Conservation (phyloP, 2,888 invertebrate genomes). For the Polylopha cassiicola region DNA sequence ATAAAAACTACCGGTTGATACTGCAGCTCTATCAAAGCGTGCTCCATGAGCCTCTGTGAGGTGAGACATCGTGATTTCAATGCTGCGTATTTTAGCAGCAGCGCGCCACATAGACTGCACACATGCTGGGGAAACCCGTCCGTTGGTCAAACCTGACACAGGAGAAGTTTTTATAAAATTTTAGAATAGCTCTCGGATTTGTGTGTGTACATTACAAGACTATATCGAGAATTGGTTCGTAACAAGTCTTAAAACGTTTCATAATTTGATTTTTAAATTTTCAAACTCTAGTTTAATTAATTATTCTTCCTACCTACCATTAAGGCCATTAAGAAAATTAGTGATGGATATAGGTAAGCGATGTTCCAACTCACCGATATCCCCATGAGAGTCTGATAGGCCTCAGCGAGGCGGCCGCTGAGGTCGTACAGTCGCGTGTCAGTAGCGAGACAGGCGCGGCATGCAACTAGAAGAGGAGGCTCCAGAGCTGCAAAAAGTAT, state of each 20-base stretch:
- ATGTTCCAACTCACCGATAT: conserved; percentile 5
- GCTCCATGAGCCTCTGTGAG: conserved; percentile 1
- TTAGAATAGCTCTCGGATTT: no score
- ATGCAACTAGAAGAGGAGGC: conserved; percentile 1
- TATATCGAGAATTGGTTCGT: no score
- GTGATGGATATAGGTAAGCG: no score
- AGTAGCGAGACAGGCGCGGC: conserved; percentile 9
- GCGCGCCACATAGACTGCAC: conserved; percentile 14
- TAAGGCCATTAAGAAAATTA: no score
- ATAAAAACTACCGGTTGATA: conserved; percentile 6
- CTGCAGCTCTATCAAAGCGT: background rate
- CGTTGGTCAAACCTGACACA: conserved; percentile 12
- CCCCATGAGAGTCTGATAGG: conserved; percentile 6
- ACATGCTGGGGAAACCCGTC: conserved; percentile 20
- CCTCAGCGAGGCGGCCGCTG: conserved; percentile 1
- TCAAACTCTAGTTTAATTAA: no score
- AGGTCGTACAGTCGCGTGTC: conserved; percentile 12
- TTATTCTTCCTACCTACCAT: no score
- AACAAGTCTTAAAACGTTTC: no score
- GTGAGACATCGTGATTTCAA: conserved; percentile 11
- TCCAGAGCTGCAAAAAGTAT: background rate
- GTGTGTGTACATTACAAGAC: no score
- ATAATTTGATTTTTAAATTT: no score
- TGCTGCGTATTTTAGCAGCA: conserved; percentile 7
- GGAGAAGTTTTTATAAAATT: background rate